Base-by-base conservation (phyloP, 2,113 vertebrate genomes). In the Amphiprion percula region DNA sequence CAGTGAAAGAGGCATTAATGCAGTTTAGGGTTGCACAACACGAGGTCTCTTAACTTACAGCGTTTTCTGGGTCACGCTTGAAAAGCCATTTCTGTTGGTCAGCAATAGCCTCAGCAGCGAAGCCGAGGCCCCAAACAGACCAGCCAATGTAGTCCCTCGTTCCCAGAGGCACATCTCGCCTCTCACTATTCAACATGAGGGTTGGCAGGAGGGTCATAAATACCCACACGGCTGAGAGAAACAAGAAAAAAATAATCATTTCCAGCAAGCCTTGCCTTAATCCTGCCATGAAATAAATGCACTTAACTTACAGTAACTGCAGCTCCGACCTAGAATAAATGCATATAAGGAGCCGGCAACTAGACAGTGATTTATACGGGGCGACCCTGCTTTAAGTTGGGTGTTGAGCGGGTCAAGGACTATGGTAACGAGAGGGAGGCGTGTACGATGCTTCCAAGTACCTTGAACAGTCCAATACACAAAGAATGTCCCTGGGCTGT, bases 71-170 rank as follows among this genome's bases (percentile, higher is more conserved):
- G 84, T 96, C 80, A 7, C 68, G 63, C 83, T 91, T 96, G 87
- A 96, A 96, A 63, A 90, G 59, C 94, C 90, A 95, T 76, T 96
- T 96, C 90, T 96, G 96, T 78, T 95, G 95, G 77, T 96, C 95
- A 21, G 95, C 95, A 68, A 95, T 73, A 0, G 94, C 91, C 65
- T 96, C 93, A 1, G 84, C 81, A 5, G 88, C 87, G 7, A 96
- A 96, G 63, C 95, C 95, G 2, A 96, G 60, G 23, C 88, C 87
- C 96, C 95, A 96, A 1, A 94, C 6, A 2, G 85, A 74, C 96
- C 96, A 96, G 63, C 95, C 96, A 0, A 94, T 16, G 21, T 93
- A 95, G 90, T 96, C 95, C 67, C 90, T 92, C 1, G 80, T 4
- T 24, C 95, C 94, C 49, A 96, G 84, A 39, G 94, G 93, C 49